Conservation (phyloP, 1,140 invertebrate species). For the Drosophila setifemur region DNA sequence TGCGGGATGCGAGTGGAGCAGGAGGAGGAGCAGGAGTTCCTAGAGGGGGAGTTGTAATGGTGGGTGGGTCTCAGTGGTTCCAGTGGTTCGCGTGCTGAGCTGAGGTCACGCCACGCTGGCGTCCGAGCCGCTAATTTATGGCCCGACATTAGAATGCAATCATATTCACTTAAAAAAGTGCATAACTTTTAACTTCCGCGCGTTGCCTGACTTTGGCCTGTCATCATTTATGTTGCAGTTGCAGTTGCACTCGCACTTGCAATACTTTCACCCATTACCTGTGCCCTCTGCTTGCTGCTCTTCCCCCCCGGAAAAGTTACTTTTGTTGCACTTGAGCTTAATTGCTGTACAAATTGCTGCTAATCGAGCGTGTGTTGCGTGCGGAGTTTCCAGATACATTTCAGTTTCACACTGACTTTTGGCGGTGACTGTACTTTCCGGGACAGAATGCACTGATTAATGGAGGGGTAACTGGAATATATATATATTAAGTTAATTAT, state of each 20-base stretch:
- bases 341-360: constrained; percentile 52
- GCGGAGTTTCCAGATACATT: too few species aligned
- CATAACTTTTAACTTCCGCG: constrained; percentile 47
- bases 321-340: constrained; percentile 38
- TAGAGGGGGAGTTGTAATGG: background rate
- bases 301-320: constrained; percentile 15
- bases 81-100: constrained; percentile 27
- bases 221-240: constrained; percentile 12
- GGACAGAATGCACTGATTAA: too few species aligned
- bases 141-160: constrained; percentile 77
- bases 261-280: background rate
- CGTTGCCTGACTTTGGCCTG: constrained; percentile 17
- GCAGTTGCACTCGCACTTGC: background rate
- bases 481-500: background rate
- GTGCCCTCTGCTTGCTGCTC: background rate
- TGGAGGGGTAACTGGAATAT: too few species aligned
- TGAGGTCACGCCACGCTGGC: constrained; percentile 19
- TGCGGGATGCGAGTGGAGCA: background rate
- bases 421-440: too few species aligned
- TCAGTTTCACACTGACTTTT: too few species aligned
- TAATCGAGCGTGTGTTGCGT: constrained; percentile 38
- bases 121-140: constrained; percentile 72
- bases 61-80: background rate
- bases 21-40: background rate
- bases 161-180: constrained; percentile 76